Evolutionary conservation across 1,140 invertebrate species (phyloP), one percentile per base, ranked within the genome.

Genomic region (Aphaenogaster floridana): DNA sequence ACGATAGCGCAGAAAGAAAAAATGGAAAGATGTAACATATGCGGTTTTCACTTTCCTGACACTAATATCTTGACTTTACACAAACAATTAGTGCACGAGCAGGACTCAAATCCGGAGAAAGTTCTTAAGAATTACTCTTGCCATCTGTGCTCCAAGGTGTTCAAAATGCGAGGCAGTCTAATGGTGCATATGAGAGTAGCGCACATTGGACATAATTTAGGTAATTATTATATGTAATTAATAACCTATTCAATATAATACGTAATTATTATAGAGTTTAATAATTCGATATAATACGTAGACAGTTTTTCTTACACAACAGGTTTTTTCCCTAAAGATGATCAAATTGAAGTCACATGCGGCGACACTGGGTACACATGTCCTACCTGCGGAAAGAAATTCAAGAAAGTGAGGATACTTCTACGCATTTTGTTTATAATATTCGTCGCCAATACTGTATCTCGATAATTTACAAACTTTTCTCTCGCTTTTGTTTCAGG

Each of bases 171-270:
- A 89, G 97, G 97, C 6, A 98, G 97, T 85, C 92, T 98, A 1
- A 97, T 98, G 96, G 97, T 98, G 2, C 98, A 98, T 95, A 96
- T 98, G 91, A 96, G 97, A 93, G 97, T 98, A 34, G 97, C 97
- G 0, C 98, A 98, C 94, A 96, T 96, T 89, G 96, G 96, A 45
- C 95, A 93, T 54, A 94, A 93, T 93, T 88, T 90, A 76, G 92
- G 94, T 89, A 69, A 64, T 74, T 54, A 21, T 39, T 52, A 86
- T 48, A 42, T 77, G 9, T 21, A 36, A 34, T 72, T 28, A 68
- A 66, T 50, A 66, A 77, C 52, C 61, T 64, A 68, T 61, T 17
- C 66, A n/a, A 13, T 36, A n/a, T 69, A 66, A 42, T 34, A 69
- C 9, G 57, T 15, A 15, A 39, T 61, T 86, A 36, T 28, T 54